Evolutionary conservation across 1,140 invertebrate species (phyloP).

Genomic region (Zaprionus nigranus): DNA sequence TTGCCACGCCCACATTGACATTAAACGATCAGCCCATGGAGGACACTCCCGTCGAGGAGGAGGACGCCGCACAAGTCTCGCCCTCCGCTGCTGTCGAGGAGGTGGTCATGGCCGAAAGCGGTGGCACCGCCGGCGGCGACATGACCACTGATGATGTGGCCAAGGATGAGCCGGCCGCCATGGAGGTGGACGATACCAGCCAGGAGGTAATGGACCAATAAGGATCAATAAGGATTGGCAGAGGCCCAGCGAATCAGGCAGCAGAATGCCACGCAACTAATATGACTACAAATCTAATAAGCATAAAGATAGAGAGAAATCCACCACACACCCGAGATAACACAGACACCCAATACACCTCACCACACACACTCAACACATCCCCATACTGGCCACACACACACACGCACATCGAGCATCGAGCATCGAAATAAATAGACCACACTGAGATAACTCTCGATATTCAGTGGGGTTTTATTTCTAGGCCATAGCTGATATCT

Average conservation of each 20-base stretch:
- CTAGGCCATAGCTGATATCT: constrained; percentile 44
- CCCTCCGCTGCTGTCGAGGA: constrained; percentile 61
- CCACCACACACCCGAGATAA: not conserved
- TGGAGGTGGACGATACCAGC: constrained; percentile 84
- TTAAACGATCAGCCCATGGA: constrained; percentile 82
- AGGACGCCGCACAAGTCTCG: constrained; percentile 25
- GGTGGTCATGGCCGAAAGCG: constrained; percentile 73
- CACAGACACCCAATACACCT: not conserved
- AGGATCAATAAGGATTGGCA: constrained; percentile 58
- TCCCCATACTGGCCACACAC: not conserved
- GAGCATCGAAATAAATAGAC: not conserved
- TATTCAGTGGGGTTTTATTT: constrained; percentile 38
- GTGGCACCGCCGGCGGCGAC: constrained; percentile 29
- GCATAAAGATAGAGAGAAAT: not conserved
- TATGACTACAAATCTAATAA: constrained; percentile 31
- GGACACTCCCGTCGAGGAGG: constrained; percentile 66
- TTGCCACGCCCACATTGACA: constrained; percentile 49
- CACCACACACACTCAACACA: not conserved
- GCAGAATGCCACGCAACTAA: constrained; percentile 27
- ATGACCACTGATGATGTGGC: constrained; percentile 77
- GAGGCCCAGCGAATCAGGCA: not conserved
- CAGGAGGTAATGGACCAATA: constrained; percentile 84
- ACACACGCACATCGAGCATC: not conserved
- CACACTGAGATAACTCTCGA: constrained; percentile 29
- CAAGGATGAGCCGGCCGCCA: constrained; percentile 75